A percentile compares a stretch with the other conserved stretches of the same genome.
Evolutionary conservation across 2,888 invertebrate species (phyloP).

Genomic region (Chrysolina haemoptera): DNA sequence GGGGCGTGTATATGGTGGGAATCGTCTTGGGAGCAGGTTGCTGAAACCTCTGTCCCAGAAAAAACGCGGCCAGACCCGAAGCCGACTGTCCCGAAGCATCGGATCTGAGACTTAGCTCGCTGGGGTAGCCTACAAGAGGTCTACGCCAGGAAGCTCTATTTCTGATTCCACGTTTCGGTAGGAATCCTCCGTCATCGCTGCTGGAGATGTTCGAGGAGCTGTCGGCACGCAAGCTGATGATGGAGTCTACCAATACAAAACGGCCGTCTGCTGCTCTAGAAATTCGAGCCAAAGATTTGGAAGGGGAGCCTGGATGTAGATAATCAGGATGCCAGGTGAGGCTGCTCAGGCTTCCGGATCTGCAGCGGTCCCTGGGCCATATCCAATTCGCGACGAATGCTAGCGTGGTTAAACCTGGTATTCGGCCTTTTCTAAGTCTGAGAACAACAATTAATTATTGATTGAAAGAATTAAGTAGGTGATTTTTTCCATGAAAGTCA

Average conservation of each 20-base stretch:
- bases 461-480: not conserved
- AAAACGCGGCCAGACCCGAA: conserved; percentile 60
- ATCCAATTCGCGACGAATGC: conserved; percentile 81
- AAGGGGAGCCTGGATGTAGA: conserved; percentile 64
- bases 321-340: conserved; percentile 69
- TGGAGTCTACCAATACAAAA: conserved; percentile 77
- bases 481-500: conserved; percentile 25
- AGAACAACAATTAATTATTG: conserved; percentile 12
- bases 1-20: conserved; percentile 67
- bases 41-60: conserved; percentile 53
- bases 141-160: conserved; percentile 77
- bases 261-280: conserved; percentile 83
- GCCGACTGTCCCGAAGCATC: conserved; percentile 75
- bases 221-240: conserved; percentile 73
- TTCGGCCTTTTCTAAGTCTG: conserved; percentile 95
- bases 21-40: conserved; percentile 62
- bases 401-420: conserved; percentile 90
- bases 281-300: conserved; percentile 76
- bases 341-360: conserved; percentile 69
- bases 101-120: conserved; percentile 76
- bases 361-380: conserved; percentile 82
- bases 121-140: conserved; percentile 77
- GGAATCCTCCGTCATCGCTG: conserved; percentile 90
- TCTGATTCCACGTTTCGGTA: conserved; percentile 73
- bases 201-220: conserved; percentile 73